Evolutionary conservation across 2,888 invertebrate species (phyloP).

Genomic region (Stratiomys singularior): DNA sequence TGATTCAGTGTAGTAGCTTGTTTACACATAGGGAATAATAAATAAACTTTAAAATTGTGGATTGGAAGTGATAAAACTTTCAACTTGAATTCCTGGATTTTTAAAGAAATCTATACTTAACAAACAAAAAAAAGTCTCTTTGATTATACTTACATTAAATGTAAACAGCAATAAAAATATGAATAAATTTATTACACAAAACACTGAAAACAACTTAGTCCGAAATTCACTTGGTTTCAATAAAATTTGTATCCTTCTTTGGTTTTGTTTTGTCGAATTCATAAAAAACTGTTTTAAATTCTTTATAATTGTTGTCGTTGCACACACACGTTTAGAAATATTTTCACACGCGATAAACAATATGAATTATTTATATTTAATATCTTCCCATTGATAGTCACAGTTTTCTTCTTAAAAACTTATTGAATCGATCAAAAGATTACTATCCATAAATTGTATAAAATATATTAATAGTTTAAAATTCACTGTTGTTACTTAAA

Average conservation of each 20-base stretch:
- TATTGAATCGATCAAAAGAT: not conserved
- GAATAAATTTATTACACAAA: conserved; percentile 36
- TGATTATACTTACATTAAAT: conserved; percentile 37
- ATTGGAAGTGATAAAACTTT: too few relatives aligned
- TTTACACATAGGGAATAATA: too few relatives aligned
- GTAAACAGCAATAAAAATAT: conserved; percentile 37
- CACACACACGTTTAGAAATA: not conserved
- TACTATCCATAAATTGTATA: conserved; percentile 2
- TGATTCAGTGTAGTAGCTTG: too few relatives aligned
- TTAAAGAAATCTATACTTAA: not conserved
- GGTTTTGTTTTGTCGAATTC: conserved; percentile 24
- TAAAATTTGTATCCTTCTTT: conserved; percentile 16
- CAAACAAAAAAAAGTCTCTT: not conserved
- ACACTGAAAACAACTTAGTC: conserved; percentile 36
- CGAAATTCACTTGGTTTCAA: conserved; percentile 41
- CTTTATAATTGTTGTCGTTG: not conserved
- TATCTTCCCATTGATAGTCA: not conserved
- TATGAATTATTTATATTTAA: not conserved
- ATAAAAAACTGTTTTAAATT: conserved; percentile 24
- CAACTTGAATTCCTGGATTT: too few relatives aligned
- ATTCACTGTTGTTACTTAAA: not conserved
- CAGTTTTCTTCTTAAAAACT: not conserved
- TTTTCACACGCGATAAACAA: not conserved
- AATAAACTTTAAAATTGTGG: too few relatives aligned
- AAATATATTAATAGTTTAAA: too few relatives aligned